Evolutionary conservation across 2,888 invertebrate species (phyloP).

Genomic region (Synanthedon myopaeformis): DNA sequence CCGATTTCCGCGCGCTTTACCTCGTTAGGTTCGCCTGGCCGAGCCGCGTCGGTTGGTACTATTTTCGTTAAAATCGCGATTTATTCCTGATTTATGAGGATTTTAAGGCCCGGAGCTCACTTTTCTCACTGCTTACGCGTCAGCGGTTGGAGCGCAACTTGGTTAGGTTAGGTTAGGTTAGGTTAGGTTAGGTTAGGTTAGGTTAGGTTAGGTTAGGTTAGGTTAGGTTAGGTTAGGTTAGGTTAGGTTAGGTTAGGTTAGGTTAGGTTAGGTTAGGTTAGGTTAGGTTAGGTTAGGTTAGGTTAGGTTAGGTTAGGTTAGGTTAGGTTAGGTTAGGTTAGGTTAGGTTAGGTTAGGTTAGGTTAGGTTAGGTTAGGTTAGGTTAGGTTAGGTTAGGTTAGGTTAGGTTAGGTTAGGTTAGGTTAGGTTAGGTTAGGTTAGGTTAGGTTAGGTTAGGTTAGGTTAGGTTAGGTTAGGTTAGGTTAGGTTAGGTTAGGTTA

Average conservation of each 20-base stretch:
- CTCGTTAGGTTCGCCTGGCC: too few species aligned
- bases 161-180: conserved; percentile 1
- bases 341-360: conserved; percentile 4
- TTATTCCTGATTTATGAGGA: too few species aligned
- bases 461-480: conserved; percentile 4
- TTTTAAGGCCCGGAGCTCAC: too few species aligned
- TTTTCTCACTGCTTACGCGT: too few species aligned
- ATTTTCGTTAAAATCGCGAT: too few species aligned
- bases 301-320: conserved; percentile 4
- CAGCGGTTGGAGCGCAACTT: too few species aligned
- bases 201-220: conserved; percentile 1
- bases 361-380: conserved; percentile 4
- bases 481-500: conserved; percentile 3
- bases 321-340: conserved; percentile 4
- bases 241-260: conserved; percentile 1
- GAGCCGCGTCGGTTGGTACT: too few species aligned
- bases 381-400: conserved; percentile 4
- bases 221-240: conserved; percentile 1
- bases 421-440: conserved; percentile 4
- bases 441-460: conserved; percentile 4
- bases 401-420: conserved; percentile 4
- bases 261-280: conserved; percentile 1
- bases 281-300: conserved; percentile 1
- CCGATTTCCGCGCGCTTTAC: too few species aligned
- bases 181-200: conserved; percentile 1